Evolutionary conservation across 2,888 invertebrate genomes (phyloP).

Genomic region (Ornithoptera alexandrae): DNA sequence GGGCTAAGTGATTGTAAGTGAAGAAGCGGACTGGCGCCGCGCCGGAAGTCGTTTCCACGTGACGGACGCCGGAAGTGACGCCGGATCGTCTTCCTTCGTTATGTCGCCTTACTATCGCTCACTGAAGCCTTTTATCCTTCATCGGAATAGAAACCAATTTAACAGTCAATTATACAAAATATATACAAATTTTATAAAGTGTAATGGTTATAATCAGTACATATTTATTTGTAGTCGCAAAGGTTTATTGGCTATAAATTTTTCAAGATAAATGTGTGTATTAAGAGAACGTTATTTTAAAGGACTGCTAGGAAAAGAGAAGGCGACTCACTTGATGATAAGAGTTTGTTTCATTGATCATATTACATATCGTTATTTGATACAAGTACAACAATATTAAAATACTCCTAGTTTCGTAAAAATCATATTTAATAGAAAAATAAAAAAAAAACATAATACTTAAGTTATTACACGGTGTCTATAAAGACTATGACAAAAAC

Average conservation of each 20-base stretch:
- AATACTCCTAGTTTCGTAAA: too few relatives aligned
- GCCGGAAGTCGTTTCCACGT: constrained; percentile 76
- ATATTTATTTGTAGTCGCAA: too few relatives aligned
- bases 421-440: neutral
- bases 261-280: too few relatives aligned
- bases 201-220: neutral
- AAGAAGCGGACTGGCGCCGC: constrained; percentile 68
- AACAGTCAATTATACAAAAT: neutral
- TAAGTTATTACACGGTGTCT: neutral
- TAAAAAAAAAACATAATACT: neutral
- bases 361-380: too few relatives aligned
- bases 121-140: constrained; percentile 51
- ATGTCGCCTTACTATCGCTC: constrained; percentile 58
- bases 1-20: constrained; percentile 77
- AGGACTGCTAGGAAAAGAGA: too few relatives aligned
- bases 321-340: too few relatives aligned
- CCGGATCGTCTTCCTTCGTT: constrained; percentile 72
- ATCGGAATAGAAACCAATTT: constrained; percentile 19
- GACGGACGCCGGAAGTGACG: constrained; percentile 75
- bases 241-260: too few relatives aligned
- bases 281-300: too few relatives aligned
- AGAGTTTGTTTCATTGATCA: too few relatives aligned
- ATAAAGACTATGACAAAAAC: constrained; percentile 1
- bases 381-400: too few relatives aligned
- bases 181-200: neutral